Evolutionary conservation across 2,888 invertebrate genomes (phyloP), one percentile per base, ranked within the genome.

Genomic region (Limnephilus auricula): DNA sequence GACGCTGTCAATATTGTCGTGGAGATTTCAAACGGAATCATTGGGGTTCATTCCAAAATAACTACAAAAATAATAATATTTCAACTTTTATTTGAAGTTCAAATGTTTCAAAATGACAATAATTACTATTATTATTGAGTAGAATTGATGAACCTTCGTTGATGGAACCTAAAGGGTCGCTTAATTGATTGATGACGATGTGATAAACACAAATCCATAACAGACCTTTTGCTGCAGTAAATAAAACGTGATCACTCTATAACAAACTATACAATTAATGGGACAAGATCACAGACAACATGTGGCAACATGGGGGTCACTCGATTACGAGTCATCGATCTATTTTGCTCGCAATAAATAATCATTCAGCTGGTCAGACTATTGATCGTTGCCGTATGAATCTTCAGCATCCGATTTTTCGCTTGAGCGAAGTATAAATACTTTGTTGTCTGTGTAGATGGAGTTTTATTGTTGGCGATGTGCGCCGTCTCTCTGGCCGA

Each of bases 301-400:
- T 91, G 83, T 89, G 91, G 30, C 88, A 45, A 88, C 84, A 91
- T 91, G 83, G 88, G 91, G 91, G 91, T 89, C 34, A 86, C 9
- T 80, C 31, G 78, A 65, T 82, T 65, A 45, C 50, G 82, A 50
- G 90, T 90, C 90, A 90, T 90, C 90, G 88, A 90, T 90, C 88
- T 65, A 50, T 79, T 88, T 40, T 87, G 37, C 82, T n/a, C 80
- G 34, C 82, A 65, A 88, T 65, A 82, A 50, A 32, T 34, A 89
- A 87, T 65, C 84, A 25, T 40, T 84, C n/a, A 84, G 37, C n/a
- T 37, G 37, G 65, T 65, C 65, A 65, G 65, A n/a, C 65, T 82
- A 82, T 37, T 82, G 82, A 37, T 40, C 85, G 13, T 40, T 40
- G 85, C 45, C 15, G 85, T 15, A 18, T 30, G 40, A 85, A 30